Percentiles rank a stretch among this genome's conserved stretches.
phyloP scores from a whole-genome alignment of 2,113 vertebrate species.

The Chamaea fasciata region DNA sequence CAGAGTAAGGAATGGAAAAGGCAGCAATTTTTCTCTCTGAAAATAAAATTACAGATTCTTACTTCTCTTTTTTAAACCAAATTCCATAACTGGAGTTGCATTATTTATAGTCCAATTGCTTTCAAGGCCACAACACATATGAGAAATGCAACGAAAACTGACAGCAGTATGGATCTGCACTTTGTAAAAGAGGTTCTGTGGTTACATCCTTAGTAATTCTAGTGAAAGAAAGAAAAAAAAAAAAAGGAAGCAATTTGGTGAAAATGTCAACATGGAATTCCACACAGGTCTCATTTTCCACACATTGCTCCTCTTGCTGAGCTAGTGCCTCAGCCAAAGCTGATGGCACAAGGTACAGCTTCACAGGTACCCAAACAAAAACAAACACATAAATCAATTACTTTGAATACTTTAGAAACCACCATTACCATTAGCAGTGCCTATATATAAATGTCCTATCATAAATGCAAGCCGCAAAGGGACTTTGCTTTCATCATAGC shows the following conservation, averaged over 20 bases:
- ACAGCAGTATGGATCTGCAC: neutral
- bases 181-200: neutral
- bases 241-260: neutral
- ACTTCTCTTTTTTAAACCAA: neutral
- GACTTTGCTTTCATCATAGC: neutral
- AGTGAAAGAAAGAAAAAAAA: neutral
- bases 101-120: neutral
- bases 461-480: neutral
- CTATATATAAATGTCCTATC: neutral
- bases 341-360: neutral
- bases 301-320: neutral
- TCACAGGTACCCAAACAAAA: neutral
- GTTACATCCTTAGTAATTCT: neutral
- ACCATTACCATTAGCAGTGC: neutral
- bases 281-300: neutral
- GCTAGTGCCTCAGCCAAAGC: neutral
- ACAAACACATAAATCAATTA: neutral
- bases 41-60: neutral
- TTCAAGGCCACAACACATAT: neutral
- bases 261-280: neutral
- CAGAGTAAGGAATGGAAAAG: neutral
- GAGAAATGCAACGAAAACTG: neutral
- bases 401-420: neutral
- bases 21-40: neutral
- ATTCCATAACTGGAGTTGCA: neutral